Evolutionary conservation across 2,797 vertebrate genomes (phyloP).

Genomic region (Sternotherus odoratus): DNA sequence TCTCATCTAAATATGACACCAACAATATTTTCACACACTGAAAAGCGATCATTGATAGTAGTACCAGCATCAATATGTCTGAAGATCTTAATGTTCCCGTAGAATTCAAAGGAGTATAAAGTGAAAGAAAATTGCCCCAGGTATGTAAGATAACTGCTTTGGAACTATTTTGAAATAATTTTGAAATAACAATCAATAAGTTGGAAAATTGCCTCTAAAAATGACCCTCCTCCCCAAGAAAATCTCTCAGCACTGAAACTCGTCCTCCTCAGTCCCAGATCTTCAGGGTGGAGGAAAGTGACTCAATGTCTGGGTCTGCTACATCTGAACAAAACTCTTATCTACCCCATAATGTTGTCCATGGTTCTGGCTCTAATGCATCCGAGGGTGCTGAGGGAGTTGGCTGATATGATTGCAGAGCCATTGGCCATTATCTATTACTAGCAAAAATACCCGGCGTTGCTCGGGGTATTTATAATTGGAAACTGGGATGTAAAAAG

Average conservation of each 20-base stretch:
- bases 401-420: too few species aligned
- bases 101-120: not conserved
- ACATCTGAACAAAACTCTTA: not conserved
- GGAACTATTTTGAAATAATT: not conserved
- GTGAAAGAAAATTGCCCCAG: not conserved
- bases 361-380: too few species aligned
- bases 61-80: not conserved
- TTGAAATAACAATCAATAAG: not conserved
- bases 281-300: not conserved
- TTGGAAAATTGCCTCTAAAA: not conserved
- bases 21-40: not conserved
- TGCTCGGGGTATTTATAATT: too few species aligned
- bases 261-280: not conserved
- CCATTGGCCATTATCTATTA: too few species aligned
- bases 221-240: not conserved
- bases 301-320: not conserved
- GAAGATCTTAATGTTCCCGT: not conserved
- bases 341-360: too few species aligned
- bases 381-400: too few species aligned
- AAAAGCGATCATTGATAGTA: not conserved
- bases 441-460: too few species aligned
- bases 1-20: slow-evolving; percentile 5
- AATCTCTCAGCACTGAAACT: not conserved
- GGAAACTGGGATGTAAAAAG: too few species aligned
- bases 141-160: not conserved